A percentile compares a stretch with the other conserved stretches of the same genome.
Conservation (phyloP, 2,797 vertebrate genomes). For the Halcyon smyrnensis region DNA sequence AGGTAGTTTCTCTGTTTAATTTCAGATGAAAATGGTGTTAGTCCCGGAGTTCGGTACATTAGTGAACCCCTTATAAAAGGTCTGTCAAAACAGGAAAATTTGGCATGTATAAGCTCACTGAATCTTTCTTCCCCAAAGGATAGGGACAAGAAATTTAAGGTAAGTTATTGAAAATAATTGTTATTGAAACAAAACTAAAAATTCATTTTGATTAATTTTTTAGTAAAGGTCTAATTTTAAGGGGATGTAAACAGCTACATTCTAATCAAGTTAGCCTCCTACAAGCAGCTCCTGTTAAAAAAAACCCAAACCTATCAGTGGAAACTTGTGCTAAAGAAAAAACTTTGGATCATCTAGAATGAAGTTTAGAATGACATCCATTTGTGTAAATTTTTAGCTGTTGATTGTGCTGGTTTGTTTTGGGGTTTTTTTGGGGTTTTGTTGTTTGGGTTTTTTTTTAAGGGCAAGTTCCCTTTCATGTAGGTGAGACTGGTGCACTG, state of each 20-base stretch:
- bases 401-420: neutral
- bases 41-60: constrained; percentile 81
- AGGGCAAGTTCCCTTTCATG: neutral
- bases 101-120: constrained; percentile 77
- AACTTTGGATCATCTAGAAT: neutral
- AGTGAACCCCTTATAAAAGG: constrained; percentile 82
- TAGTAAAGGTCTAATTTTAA: neutral
- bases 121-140: constrained; percentile 83
- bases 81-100: constrained; percentile 82
- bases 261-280: neutral
- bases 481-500: neutral
- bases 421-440: neutral
- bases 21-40: constrained; percentile 72
- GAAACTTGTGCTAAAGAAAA: neutral
- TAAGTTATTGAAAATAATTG: constrained; percentile 41
- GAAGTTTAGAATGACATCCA: neutral
- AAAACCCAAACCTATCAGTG: too few species aligned
- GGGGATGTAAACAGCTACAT: neutral
- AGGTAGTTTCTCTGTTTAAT: constrained; percentile 54
- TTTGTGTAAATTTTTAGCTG: neutral
- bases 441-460: neutral
- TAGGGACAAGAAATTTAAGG: constrained; percentile 85
- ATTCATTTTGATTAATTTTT: neutral
- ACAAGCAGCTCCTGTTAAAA: neutral
- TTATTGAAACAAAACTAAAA: neutral